These are phyloP conservation scores for Synanceia verrucosa DNA, from an alignment of 2,797 vertebrate genomes.

Conservation along the genomic window DNA sequence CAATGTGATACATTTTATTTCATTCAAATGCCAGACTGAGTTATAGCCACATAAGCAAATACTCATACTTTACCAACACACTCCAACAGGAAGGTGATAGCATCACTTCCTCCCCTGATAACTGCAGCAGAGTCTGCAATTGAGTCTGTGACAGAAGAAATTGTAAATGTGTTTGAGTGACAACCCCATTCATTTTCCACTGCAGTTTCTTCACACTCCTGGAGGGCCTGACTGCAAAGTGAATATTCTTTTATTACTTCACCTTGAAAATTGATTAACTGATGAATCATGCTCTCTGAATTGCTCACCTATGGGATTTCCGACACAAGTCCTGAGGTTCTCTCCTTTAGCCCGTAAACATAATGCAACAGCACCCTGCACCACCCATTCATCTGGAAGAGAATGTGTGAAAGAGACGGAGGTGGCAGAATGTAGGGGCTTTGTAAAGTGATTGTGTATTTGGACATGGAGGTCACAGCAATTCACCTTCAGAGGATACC, in stretches of 20 bases:
- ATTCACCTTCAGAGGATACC: conserved; percentile 5
- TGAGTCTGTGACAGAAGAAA: conserved; percentile 39
- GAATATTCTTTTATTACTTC: conserved; percentile 27
- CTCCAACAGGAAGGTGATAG: conserved; percentile 63
- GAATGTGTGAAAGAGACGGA: conserved; percentile 22
- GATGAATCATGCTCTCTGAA: conserved; percentile 11
- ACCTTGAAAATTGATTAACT: conserved; percentile 13
- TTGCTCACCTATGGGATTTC: conserved; percentile 54
- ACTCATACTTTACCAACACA: not conserved
- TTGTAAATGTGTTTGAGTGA: conserved; percentile 23
- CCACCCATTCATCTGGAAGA: conserved; percentile 12
- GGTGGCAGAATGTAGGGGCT: conserved; percentile 8
- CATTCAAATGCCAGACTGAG: not conserved
- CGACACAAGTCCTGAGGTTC: conserved; percentile 41
- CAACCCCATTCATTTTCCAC: not conserved
- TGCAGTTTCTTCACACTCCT: conserved; percentile 16
- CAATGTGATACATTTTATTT: not conserved
- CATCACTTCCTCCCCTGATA: conserved; percentile 63
- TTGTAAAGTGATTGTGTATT: conserved; percentile 20
- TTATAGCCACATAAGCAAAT: not conserved
- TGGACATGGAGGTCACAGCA: not conserved
- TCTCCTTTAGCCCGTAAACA: conserved; percentile 1
- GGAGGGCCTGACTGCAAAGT: conserved; percentile 12
- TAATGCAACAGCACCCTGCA: conserved; percentile 14
- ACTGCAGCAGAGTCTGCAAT: conserved; percentile 11